These are phyloP conservation scores for Pseudomyrmex concolor DNA, from an alignment of 1,140 invertebrate species.

Conservation along the genomic window DNA sequence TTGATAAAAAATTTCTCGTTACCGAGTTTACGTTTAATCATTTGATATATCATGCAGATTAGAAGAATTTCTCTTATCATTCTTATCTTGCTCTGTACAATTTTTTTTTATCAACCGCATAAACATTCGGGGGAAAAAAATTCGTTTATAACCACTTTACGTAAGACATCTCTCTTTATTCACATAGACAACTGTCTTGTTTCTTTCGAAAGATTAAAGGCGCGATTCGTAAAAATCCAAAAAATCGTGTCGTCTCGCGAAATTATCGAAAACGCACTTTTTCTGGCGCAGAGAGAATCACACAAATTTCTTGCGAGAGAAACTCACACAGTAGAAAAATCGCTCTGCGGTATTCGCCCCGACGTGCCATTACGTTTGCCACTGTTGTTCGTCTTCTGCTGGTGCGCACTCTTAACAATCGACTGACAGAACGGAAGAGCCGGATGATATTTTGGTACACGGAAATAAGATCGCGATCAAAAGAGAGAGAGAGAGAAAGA, in stretches of 20 bases:
- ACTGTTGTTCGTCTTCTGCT: not conserved
- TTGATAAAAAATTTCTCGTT: not conserved
- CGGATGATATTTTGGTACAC: not conserved
- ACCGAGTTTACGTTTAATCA: not conserved
- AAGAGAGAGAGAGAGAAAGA: no score
- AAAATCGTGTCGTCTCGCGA: not conserved
- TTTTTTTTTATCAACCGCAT: not conserved
- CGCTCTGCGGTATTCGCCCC: constrained; percentile 45
- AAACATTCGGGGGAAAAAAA: not conserved
- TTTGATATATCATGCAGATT: not conserved
- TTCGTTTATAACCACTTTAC: not conserved
- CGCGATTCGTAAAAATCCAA: no score
- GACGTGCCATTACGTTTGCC: constrained; percentile 59
- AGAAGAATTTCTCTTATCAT: not conserved
- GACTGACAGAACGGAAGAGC: not conserved
- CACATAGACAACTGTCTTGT: not conserved
- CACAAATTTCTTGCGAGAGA: not conserved
- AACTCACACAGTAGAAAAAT: constrained; percentile 71
- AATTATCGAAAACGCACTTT: not conserved
- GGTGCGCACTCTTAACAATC: not conserved
- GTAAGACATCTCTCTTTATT: not conserved
- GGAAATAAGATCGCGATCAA: constrained; percentile 10
- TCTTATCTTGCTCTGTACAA: not conserved
- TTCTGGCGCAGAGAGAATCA: not conserved
- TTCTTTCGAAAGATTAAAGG: not conserved